Conservation (phyloP, 2,888 invertebrate genomes). For the Cataglyphis livida region DNA sequence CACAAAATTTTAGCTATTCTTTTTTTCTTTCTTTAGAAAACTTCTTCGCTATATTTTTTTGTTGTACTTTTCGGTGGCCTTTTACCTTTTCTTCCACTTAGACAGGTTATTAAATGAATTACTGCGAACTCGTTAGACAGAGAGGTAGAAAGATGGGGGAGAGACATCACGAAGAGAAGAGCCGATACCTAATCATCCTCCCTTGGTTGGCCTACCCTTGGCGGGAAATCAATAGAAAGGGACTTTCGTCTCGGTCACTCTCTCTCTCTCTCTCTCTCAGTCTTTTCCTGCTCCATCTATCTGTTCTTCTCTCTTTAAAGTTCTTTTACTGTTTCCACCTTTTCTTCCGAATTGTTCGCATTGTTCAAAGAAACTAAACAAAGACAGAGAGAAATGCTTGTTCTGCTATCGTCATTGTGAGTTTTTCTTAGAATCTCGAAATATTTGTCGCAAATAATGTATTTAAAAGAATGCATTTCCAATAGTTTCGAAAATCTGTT, state of each 20-base stretch:
- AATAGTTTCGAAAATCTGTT: background rate
- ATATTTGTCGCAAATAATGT: background rate
- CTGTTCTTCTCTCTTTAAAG: slow-evolving; percentile 40
- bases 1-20: background rate
- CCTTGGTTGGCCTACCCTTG: slow-evolving; percentile 76
- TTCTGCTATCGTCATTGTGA: background rate
- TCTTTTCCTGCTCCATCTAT: slow-evolving; percentile 35
- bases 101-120: slow-evolving; percentile 66
- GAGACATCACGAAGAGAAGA: slow-evolving; percentile 59
- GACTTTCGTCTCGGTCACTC: slow-evolving; percentile 59
- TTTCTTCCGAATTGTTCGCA: slow-evolving; percentile 31
- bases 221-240: slow-evolving; percentile 76
- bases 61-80: slow-evolving; percentile 4
- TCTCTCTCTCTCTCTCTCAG: slow-evolving; percentile 21
- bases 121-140: slow-evolving; percentile 59
- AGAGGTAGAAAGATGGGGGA: slow-evolving; percentile 37
- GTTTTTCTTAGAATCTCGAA: background rate
- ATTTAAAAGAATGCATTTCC: background rate
- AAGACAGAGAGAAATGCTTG: background rate
- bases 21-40: background rate
- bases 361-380: background rate
- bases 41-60: background rate
- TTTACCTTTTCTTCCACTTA: slow-evolving; percentile 28
- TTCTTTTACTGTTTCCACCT: slow-evolving; percentile 37
- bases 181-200: slow-evolving; percentile 80